Evolutionary conservation across 2,888 invertebrate species (phyloP).

Genomic region (Harpalus rufipes): DNA sequence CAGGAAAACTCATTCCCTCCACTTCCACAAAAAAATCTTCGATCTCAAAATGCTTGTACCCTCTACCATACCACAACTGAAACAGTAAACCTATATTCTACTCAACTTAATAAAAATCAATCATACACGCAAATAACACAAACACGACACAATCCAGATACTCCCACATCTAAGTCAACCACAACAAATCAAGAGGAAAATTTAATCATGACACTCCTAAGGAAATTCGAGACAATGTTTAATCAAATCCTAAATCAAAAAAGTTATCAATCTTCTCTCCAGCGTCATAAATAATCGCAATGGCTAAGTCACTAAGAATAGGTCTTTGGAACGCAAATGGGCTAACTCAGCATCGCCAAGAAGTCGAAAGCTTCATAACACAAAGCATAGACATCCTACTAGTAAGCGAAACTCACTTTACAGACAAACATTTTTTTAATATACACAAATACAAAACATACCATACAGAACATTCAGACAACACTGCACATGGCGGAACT

Average conservation of each 20-base stretch:
- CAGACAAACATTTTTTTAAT: constrained; percentile 60
- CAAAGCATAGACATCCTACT: constrained; percentile 66
- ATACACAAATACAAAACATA: constrained; percentile 65
- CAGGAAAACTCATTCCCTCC: not conserved
- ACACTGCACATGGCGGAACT: constrained; percentile 66
- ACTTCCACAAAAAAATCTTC: too few species aligned
- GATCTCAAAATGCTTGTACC: too few species aligned
- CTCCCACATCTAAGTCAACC: not conserved
- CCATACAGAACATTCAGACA: constrained; percentile 65
- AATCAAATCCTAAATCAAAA: constrained; percentile 67
- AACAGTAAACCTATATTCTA: too few species aligned
- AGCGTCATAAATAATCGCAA: not conserved
- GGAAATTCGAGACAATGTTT: constrained; percentile 47
- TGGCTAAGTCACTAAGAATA: constrained; percentile 52
- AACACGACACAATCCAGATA: not conserved
- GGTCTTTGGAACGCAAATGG: constrained; percentile 55
- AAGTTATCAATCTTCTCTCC: constrained; percentile 7
- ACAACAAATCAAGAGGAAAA: constrained; percentile 21
- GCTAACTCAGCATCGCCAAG: constrained; percentile 42
- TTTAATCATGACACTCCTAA: not conserved
- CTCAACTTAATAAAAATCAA: not conserved
- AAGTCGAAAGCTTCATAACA: constrained; percentile 58
- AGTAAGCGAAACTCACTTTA: constrained; percentile 68
- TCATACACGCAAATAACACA: not conserved
- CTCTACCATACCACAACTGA: too few species aligned